Evolutionary conservation across 2,888 invertebrate species (phyloP), one percentile per base, ranked within the genome.

Genomic region (Eustalomyia histrio): DNA sequence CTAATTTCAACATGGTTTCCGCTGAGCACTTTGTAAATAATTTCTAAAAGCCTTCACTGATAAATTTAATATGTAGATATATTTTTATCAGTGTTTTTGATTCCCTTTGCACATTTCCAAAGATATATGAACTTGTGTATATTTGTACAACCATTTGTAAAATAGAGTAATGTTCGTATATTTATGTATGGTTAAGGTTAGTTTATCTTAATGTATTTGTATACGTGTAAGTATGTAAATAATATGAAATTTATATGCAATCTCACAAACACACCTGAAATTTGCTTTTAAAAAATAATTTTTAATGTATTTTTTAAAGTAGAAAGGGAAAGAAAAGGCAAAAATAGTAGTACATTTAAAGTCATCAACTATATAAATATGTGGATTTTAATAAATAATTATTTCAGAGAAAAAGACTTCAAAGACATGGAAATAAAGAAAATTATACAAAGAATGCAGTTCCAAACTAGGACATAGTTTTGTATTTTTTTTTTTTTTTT

Each of bases 121-220:
- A 29, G 7, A 29, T 29, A 29, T 29, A 29, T 29, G 29, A 7
- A 4, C 29, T 29, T 29, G 3, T 29, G 7, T 29, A 7, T 29
- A 29, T 29, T 29, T 29, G 29, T 29, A 29, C 7, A 29, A 7
- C 29, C 7, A 29, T 29, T 29, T 29, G 29, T 29, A 29, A 29
- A 29, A 29, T 29, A 29, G 29, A 29, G 29, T 29, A 29, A 7
- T 29, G 7, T 29, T 29, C 29, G 29, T 6, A 29, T 6, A n/a
- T n/a, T n/a, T n/a, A 47, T n/a, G n/a, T 47, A 47, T 47, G 43
- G 43, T 47, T 47, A 47, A 47, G 43, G 14, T 47, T 47, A 39
- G 39, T 39, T 12, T 29, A 29, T 29, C 29, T 29, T 14, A 14
- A 47, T 47, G n/a, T 14, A 47, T 47, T 47, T 47, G 43, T 14